Conservation (phyloP, 2,888 invertebrate genomes). For the Parasteatoda lunata region DNA sequence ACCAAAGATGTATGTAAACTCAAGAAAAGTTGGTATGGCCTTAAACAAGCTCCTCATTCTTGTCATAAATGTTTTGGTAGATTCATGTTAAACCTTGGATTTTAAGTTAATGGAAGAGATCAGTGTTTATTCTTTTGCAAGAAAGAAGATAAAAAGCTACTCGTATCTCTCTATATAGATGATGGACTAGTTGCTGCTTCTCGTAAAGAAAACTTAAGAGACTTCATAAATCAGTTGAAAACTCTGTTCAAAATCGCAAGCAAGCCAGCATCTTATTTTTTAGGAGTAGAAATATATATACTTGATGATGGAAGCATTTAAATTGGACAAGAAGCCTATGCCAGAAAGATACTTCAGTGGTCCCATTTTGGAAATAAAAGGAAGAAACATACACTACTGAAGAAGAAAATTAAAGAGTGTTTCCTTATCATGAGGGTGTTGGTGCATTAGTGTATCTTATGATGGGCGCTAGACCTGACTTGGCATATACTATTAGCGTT, state of each 20-base stretch:
- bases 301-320: not conserved
- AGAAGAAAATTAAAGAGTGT: not conserved
- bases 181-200: conserved; percentile 46
- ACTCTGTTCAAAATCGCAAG: conserved; percentile 5
- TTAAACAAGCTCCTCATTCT: conserved; percentile 57
- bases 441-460: conserved; percentile 30
- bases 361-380: conserved; percentile 31
- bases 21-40: conserved; percentile 54
- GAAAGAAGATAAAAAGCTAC: conserved; percentile 18
- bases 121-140: conserved; percentile 17
- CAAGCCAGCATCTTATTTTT: not conserved
- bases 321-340: conserved; percentile 39
- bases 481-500: not conserved
- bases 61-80: conserved; percentile 50
- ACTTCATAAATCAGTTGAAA: conserved; percentile 24
- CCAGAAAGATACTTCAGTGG: conserved; percentile 35
- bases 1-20: conserved; percentile 48
- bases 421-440: conserved; percentile 30
- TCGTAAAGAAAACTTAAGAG: conserved; percentile 18
- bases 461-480: not conserved
- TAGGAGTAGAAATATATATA: conserved; percentile 9
- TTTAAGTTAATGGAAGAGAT: conserved; percentile 43
- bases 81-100: conserved; percentile 22
- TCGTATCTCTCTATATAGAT: conserved; percentile 50
- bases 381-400: not conserved